These are phyloP conservation scores for Sebastolobus altivelis DNA, from an alignment of 2,797 vertebrate species.

Conservation along the genomic window DNA sequence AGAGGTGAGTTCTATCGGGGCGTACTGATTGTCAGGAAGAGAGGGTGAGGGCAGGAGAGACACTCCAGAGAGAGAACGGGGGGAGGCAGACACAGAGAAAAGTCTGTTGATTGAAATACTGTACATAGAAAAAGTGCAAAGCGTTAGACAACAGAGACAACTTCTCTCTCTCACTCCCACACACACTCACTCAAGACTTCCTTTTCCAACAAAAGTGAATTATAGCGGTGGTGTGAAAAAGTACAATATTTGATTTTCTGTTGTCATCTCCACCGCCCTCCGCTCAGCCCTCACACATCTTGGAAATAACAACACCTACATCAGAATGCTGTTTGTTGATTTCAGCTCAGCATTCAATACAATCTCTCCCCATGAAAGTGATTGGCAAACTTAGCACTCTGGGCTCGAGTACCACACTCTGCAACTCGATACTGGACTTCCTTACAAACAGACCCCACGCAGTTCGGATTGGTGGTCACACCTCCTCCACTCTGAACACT, in stretches of 20 bases:
- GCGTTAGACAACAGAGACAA: background rate
- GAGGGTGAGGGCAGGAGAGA: background rate
- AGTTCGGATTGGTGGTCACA: background rate
- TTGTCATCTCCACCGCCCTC: background rate
- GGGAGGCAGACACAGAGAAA: background rate
- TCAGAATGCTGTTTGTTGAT: background rate
- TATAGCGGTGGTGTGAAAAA: background rate
- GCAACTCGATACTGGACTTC: background rate
- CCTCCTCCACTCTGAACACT: background rate
- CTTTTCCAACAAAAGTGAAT: background rate
- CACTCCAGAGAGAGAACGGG: background rate
- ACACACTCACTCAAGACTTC: background rate
- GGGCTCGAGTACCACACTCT: background rate
- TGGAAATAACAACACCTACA: background rate
- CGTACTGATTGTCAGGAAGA: conserved; percentile 18
- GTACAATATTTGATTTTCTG: background rate
- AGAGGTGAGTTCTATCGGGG: conserved; percentile 23
- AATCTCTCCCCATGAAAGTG: background rate
- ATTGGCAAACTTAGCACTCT: background rate
- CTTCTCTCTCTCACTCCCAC: background rate
- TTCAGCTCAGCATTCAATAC: background rate
- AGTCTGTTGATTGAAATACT: conserved; percentile 2
- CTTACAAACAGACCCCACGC: background rate
- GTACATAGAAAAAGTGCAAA: background rate
- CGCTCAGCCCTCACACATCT: background rate